Percentiles rank a stretch among this genome's conserved stretches.
Evolutionary conservation across 2,113 vertebrate genomes (phyloP).

Genomic region (Xenotilapia longispinis): DNA sequence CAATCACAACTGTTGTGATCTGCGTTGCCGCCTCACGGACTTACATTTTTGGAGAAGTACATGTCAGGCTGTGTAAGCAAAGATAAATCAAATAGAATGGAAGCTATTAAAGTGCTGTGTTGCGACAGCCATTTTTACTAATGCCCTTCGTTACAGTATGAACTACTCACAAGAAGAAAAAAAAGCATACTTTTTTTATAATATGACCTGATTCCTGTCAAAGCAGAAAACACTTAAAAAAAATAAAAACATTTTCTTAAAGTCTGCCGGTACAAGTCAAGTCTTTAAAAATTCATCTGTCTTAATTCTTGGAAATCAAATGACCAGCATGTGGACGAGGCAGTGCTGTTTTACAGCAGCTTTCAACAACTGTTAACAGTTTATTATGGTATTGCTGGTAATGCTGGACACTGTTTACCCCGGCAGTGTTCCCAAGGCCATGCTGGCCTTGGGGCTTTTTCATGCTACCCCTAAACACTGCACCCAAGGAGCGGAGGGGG

Average conservation of each 20-base stretch:
- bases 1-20: neutral
- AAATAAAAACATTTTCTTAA: neutral
- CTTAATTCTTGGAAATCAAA: neutral
- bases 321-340: neutral
- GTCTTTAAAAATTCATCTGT: neutral
- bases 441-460: neutral
- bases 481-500: neutral
- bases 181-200: neutral
- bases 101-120: neutral
- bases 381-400: neutral
- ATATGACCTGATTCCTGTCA: conserved; percentile 7
- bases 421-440: neutral
- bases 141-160: neutral
- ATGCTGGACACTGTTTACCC: neutral
- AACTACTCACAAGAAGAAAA: neutral
- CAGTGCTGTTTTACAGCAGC: neutral
- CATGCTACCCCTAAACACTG: neutral
- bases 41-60: neutral
- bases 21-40: neutral
- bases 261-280: neutral
- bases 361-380: neutral
- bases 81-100: neutral
- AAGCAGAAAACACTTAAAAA: neutral
- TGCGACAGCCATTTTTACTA: rapidly evolving
- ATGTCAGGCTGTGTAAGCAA: neutral